Percentiles rank a stretch among this genome's conserved stretches.
These are phyloP conservation scores for Urocolius indicus DNA, from an alignment of 2,113 vertebrate genomes.

Conservation along the genomic window DNA sequence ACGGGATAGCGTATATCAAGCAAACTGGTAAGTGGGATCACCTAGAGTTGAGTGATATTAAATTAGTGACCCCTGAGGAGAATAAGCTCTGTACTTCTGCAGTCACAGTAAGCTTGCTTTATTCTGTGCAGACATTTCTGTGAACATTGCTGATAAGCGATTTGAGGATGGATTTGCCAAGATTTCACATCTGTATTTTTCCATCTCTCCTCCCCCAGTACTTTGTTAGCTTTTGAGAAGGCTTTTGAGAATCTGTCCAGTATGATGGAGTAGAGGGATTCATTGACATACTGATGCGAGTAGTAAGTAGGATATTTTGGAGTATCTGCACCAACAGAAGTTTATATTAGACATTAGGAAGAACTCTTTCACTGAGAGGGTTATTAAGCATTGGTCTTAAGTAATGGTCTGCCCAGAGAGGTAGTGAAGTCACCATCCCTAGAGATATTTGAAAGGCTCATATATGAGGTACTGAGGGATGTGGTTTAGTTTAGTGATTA, in stretches of 20 bases:
- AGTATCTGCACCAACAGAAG: no score
- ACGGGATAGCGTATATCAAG: fast-evolving
- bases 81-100: neutral
- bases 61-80: neutral
- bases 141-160: neutral
- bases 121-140: neutral
- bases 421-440: no score
- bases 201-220: neutral
- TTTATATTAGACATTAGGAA: no score
- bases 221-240: neutral
- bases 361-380: no score
- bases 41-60: neutral
- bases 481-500: no score
- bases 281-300: neutral
- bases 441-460: no score
- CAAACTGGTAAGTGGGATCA: neutral
- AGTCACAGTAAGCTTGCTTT: neutral
- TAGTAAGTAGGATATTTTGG: neutral
- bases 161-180: neutral
- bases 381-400: no score
- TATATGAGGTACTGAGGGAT: no score
- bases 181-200: neutral
- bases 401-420: no score
- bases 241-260: neutral
- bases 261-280: neutral